A percentile compares a stretch with the other conserved stretches of the same genome.
phyloP scores from a whole-genome alignment of 2,797 vertebrate species.

The Borostomias antarcticus region DNA sequence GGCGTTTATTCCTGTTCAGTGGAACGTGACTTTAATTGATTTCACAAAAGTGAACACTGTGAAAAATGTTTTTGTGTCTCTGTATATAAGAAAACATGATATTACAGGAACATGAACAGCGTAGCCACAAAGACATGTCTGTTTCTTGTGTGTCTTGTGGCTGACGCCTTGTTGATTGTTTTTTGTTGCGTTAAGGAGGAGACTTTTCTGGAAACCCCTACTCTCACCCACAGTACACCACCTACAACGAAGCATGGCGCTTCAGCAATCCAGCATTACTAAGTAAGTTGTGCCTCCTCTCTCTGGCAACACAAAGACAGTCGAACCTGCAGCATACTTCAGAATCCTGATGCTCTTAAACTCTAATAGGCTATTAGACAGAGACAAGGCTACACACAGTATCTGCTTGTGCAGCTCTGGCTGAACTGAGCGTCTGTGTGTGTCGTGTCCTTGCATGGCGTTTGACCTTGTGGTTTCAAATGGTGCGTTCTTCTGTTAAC shows the following conservation, averaged over 20 bases:
- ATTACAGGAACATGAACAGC: constrained; percentile 11
- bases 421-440: neutral
- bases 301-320: too few species aligned
- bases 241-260: constrained; percentile 99
- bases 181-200: constrained; percentile 85
- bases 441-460: constrained; percentile 61
- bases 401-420: neutral
- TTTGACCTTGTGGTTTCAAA: constrained; percentile 88
- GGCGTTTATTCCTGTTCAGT: constrained; percentile 15
- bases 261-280: constrained; percentile 99
- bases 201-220: constrained; percentile 99
- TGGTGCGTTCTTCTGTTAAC: constrained; percentile 99
- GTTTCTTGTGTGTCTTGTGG: neutral
- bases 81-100: neutral
- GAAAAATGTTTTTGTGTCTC: neutral
- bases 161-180: constrained; percentile 24
- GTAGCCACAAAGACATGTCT: neutral
- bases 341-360: neutral
- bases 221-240: constrained; percentile 98
- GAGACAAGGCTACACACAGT: neutral
- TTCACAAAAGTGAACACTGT: neutral
- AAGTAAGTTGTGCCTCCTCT: constrained; percentile 84
- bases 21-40: constrained; percentile 12
- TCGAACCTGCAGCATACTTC: neutral
- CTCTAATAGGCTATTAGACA: too few species aligned